phyloP scores from a whole-genome alignment of 2,113 vertebrate genomes.

The Bubo scandiacus region DNA sequence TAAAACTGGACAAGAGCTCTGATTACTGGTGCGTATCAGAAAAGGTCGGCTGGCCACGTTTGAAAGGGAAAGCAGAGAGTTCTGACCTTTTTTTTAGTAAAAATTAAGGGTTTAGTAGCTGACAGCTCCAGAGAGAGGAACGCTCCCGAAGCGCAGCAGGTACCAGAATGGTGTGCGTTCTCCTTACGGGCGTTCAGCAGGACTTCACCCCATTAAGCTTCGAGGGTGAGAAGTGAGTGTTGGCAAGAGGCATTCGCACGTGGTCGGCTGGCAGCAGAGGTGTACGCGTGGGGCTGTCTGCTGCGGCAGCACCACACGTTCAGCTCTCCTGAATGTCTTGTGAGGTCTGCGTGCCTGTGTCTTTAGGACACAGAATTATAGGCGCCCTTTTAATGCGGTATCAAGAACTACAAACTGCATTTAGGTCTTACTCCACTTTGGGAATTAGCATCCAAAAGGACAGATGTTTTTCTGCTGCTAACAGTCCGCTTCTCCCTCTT shows the following conservation, averaged over 20 bases:
- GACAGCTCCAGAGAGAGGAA: background rate
- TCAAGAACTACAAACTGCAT: background rate
- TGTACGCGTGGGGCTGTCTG: background rate
- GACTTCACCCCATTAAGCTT: background rate
- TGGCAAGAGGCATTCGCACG: background rate
- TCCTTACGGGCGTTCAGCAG: background rate
- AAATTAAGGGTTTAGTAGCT: background rate
- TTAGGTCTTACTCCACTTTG: background rate
- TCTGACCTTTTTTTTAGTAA: background rate
- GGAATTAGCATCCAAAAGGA: background rate
- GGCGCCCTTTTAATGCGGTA: background rate
- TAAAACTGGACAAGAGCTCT: background rate
- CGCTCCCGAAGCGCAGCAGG: background rate
- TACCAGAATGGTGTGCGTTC: fast-evolving
- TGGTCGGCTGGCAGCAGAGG: background rate
- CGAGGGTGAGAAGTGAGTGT: too few species aligned
- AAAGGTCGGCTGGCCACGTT: background rate
- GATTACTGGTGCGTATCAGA: background rate
- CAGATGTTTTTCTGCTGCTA: background rate
- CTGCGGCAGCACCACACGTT: too few species aligned
- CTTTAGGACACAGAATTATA: background rate
- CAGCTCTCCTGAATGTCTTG: too few species aligned
- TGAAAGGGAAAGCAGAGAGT: background rate
- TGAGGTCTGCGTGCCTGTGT: too few species aligned
- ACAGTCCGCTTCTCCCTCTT: background rate